Conservation (phyloP, 2,113 vertebrate genomes). For the Formicarius rufipectus region DNA sequence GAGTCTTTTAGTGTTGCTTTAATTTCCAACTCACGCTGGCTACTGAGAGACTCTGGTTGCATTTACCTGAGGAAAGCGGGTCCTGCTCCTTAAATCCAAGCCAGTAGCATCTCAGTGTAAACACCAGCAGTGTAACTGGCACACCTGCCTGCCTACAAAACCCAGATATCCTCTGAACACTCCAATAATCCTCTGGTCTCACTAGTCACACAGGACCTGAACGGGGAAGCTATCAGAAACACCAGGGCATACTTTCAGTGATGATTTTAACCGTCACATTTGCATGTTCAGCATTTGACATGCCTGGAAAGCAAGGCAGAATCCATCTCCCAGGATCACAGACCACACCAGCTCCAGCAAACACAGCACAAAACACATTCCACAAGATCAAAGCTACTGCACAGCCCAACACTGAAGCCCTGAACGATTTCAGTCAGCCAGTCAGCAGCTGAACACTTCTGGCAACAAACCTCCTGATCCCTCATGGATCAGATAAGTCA, state of each 20-base stretch:
- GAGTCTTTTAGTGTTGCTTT: background rate
- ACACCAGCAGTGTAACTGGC: background rate
- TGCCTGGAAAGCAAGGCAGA: constrained; percentile 46
- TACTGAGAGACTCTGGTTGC: background rate
- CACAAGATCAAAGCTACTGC: constrained; percentile 50
- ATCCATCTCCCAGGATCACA: constrained; percentile 32
- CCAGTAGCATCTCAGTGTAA: background rate
- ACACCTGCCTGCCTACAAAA: background rate
- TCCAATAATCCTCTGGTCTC: background rate
- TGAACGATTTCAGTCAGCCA: constrained; percentile 5
- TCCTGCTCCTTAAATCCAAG: background rate
- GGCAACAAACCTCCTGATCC: background rate
- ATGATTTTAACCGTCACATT: background rate
- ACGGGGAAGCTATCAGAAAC: background rate
- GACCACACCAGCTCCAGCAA: constrained; percentile 33
- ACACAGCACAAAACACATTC: constrained; percentile 45
- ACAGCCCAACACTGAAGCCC: background rate
- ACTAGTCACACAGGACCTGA: background rate
- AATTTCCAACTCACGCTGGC: background rate
- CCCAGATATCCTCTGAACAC: background rate
- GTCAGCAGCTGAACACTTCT: constrained; percentile 1
- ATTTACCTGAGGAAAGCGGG: background rate
- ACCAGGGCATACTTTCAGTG: background rate
- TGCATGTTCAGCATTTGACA: constrained; percentile 20
- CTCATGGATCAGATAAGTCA: background rate